phyloP scores from a whole-genome alignment of 1,140 invertebrate species.

The Parasteatoda tepidariorum region DNA sequence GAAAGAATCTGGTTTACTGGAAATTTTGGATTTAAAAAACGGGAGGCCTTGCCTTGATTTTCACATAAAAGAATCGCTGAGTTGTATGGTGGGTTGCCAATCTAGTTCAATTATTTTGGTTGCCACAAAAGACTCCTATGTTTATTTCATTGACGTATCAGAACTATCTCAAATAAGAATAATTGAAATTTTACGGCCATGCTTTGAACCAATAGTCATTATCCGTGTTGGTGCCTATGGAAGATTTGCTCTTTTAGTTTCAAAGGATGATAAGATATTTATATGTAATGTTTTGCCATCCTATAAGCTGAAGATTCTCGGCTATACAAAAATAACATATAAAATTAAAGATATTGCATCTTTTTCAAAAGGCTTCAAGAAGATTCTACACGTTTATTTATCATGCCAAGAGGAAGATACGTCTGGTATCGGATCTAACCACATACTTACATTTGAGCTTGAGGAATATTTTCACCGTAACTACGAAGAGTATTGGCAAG shows the following conservation, averaged over 20 bases:
- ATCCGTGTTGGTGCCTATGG: conserved; percentile 6
- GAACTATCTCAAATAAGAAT: background rate
- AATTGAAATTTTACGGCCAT: conserved; percentile 5
- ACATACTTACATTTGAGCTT: background rate
- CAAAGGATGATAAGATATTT: background rate
- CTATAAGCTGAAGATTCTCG: background rate
- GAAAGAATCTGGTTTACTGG: conserved; percentile 7
- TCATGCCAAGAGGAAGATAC: background rate
- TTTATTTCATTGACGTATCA: conserved; percentile 14
- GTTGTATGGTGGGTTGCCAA: background rate
- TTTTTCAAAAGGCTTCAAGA: background rate
- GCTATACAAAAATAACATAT: background rate
- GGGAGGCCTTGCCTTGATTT: background rate
- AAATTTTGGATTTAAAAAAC: background rate
- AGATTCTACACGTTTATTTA: background rate
- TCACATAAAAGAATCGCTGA: background rate
- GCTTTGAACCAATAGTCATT: background rate
- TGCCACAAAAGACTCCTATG: background rate
- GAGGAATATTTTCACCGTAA: background rate
- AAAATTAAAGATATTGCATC: conserved; percentile 1
- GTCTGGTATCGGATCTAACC: background rate
- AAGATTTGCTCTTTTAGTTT: conserved; percentile 1
- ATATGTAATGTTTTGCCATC: conserved; percentile 14
- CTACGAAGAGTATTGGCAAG: conserved; percentile 29
- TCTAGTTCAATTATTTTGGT: background rate